Conservation (phyloP, 2,113 vertebrate genomes). For the Epinephelus cyanopodus region DNA sequence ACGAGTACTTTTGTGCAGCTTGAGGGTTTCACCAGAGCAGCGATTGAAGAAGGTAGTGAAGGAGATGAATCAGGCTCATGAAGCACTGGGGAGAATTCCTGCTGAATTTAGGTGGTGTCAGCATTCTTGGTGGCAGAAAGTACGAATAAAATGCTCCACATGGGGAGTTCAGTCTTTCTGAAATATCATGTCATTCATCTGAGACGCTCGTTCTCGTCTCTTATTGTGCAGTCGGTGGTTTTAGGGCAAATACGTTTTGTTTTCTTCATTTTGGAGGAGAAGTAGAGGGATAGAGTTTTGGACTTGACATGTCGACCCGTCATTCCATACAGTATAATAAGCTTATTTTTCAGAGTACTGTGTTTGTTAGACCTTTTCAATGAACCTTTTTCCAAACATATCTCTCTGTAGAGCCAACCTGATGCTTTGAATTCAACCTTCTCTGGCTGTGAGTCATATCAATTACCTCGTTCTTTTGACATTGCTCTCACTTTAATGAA, state of each 20-base stretch:
- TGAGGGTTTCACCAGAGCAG: slow-evolving; percentile 34
- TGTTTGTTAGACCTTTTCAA: not conserved
- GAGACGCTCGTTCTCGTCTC: slow-evolving; percentile 5
- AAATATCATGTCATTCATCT: slow-evolving; percentile 50
- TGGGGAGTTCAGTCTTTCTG: slow-evolving; percentile 28
- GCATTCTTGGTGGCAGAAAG: slow-evolving; percentile 44
- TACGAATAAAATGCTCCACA: slow-evolving; percentile 38
- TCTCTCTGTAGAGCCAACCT: slow-evolving; percentile 13
- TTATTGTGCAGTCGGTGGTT: not conserved
- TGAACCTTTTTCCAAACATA: not conserved
- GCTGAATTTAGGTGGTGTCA: slow-evolving; percentile 50
- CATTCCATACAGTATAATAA: not conserved
- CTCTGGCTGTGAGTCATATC: slow-evolving; percentile 27
- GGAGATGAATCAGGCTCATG: slow-evolving; percentile 55
- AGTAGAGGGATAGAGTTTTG: not conserved
- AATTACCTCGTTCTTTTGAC: slow-evolving; percentile 46
- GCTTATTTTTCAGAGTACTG: not conserved
- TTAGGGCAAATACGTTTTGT: not conserved
- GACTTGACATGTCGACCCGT: not conserved
- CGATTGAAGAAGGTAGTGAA: slow-evolving; percentile 25
- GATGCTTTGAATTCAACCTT: slow-evolving; percentile 36
- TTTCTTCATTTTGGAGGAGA: not conserved
- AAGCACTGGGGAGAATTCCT: slow-evolving; percentile 33
- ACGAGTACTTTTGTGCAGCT: slow-evolving; percentile 14
- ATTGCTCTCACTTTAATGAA: slow-evolving; percentile 53